Base-by-base conservation (phyloP, 1,140 invertebrate species). In the Pogonus chalceus region DNA sequence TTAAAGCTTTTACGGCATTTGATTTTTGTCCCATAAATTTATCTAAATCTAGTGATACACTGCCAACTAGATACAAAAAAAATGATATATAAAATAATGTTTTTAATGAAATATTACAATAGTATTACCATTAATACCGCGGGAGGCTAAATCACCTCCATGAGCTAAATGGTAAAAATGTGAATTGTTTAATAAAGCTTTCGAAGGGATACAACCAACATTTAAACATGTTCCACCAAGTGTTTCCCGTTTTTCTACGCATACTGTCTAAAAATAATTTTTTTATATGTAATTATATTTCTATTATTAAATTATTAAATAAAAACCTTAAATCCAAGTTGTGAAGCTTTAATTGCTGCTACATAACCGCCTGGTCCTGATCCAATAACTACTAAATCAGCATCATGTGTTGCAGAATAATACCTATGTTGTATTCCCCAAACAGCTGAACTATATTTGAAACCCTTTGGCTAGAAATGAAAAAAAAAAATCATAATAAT, bases 281-380 rank as follows among this genome's bases (percentile, higher is more conserved):
- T n/a, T 20, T 4, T 46, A 14, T 20, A n/a, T 18, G 7, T 46
- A 46, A 14, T 46, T n/a, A 7, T n/a, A n/a, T 20, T 7, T 46
- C 16, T n/a, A 20, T 12, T 7, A 46, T 7, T 20, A 46, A 46
- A 20, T 14, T 7, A 20, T 7, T 46, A 46, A 46, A 35, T 16
- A 3, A 2, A 21, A 35, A 22, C 21, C 73, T 97, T 98, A 76
- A 99, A 82, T 35, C 97, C 97, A 57, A 99, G 75, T 72, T 99
- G 97, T 16, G 96, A 89, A 58, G 96, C 94, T 81, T 99, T 99
- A 56, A 99, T 99, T 12, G 96, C 90, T 56, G 96, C 96, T 12
- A 99, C 96, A 84, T 99, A 99, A 49, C 97, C 97, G 61, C 96
- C 97, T 62, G 97, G 96, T 35, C 97, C 97, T 49, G 92, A 88